These are phyloP conservation scores for Drosophila nigrodunni DNA, from an alignment of 1,140 invertebrate species.

Conservation along the genomic window DNA sequence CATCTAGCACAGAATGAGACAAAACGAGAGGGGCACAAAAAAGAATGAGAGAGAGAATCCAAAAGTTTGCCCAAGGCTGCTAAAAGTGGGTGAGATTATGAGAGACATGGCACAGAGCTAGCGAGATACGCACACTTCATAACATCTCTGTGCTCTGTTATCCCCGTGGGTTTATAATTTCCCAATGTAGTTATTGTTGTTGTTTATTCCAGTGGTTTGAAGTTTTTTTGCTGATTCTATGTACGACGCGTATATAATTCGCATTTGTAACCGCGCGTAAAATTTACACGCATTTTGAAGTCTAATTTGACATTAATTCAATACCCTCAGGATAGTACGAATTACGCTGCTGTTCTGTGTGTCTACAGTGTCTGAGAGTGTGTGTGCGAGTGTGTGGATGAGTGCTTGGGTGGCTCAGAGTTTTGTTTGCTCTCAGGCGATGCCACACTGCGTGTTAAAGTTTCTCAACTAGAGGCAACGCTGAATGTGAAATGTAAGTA, in stretches of 20 bases:
- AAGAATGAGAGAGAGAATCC: slow-evolving; percentile 17
- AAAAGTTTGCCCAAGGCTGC: slow-evolving; percentile 57
- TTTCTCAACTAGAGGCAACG: slow-evolving; percentile 22
- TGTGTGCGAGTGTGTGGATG: slow-evolving; percentile 1
- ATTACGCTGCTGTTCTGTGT: slow-evolving; percentile 27
- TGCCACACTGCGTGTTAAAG: slow-evolving; percentile 35
- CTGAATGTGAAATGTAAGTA: slow-evolving; percentile 16
- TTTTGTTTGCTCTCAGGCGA: slow-evolving; percentile 23
- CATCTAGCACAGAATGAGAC: slow-evolving; percentile 15
- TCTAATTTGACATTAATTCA: slow-evolving; percentile 79
- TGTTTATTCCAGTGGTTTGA: slow-evolving; percentile 37
- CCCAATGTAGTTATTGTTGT: slow-evolving; percentile 37
- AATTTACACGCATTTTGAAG: slow-evolving; percentile 80
- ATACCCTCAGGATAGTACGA: slow-evolving; percentile 64
- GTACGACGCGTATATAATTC: slow-evolving; percentile 50
- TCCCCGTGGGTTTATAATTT: slow-evolving; percentile 64
- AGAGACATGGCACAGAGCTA: not conserved
- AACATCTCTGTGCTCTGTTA: slow-evolving; percentile 21
- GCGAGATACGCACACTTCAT: slow-evolving; percentile 4
- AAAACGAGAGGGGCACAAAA: not conserved
- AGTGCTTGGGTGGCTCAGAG: slow-evolving; percentile 24
- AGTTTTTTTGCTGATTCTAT: slow-evolving; percentile 11
- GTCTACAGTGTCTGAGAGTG: slow-evolving; percentile 3
- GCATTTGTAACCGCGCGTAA: slow-evolving; percentile 69
- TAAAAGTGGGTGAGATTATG: slow-evolving; percentile 37